Conservation (phyloP, 37 sponge, comb jelly and placozoan species). For the Tethya wilhelma region DNA sequence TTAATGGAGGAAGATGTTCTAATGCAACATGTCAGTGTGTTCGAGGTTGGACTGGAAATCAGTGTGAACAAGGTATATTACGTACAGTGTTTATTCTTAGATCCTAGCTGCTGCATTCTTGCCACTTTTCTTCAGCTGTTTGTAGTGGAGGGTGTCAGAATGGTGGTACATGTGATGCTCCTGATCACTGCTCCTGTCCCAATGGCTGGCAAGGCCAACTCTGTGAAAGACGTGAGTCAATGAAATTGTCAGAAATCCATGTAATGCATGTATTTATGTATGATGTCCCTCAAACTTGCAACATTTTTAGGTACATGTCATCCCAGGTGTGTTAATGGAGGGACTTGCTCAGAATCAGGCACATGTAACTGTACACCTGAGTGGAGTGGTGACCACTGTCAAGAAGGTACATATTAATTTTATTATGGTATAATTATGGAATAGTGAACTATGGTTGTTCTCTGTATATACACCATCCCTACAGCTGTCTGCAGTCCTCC, state of each 20-base stretch:
- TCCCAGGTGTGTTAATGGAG: constrained; percentile 17
- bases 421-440: too few relatives aligned
- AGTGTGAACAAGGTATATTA: constrained; percentile 14
- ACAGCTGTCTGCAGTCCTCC: constrained; percentile 7
- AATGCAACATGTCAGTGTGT: background rate
- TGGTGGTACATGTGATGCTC: background rate
- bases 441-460: too few relatives aligned
- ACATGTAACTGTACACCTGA: background rate
- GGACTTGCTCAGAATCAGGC: background rate
- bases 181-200: background rate
- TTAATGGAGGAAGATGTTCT: too few relatives aligned
- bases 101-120: too few relatives aligned
- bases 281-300: too few relatives aligned
- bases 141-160: background rate
- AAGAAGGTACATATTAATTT: constrained; percentile 21
- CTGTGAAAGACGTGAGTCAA: background rate
- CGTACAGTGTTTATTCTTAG: too few relatives aligned
- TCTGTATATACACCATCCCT: too few relatives aligned
- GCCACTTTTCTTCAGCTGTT: background rate
- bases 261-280: background rate
- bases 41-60: background rate
- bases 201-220: background rate
- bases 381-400: background rate
- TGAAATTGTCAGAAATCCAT: background rate
- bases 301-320: background rate